A percentile compares a stretch with the other conserved stretches of the same genome.
Evolutionary conservation across 92 coral and sea anemone species (phyloP).

Genomic region (Palythoa grandis): DNA sequence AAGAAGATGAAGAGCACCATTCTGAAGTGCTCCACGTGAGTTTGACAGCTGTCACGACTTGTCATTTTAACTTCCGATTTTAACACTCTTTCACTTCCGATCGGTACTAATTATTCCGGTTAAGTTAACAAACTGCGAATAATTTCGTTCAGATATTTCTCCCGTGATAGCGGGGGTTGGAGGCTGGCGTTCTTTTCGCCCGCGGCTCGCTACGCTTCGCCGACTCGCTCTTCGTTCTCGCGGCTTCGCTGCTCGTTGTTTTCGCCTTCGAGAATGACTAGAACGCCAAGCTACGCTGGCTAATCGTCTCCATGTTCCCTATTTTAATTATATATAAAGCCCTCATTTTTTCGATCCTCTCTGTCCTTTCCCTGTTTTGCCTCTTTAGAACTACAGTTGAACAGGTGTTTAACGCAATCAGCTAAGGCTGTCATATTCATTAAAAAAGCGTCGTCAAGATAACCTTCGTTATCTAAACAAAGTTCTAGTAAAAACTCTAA

Average conservation of each 20-base stretch:
- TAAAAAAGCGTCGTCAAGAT: slow-evolving; percentile 53
- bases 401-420: slow-evolving; percentile 44
- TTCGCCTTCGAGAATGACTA: too few relatives aligned
- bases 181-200: slow-evolving; percentile 13
- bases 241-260: too few relatives aligned
- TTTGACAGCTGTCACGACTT: slow-evolving; percentile 27
- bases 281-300: too few relatives aligned
- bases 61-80: slow-evolving; percentile 27
- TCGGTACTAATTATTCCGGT: slow-evolving; percentile 26
- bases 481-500: too few relatives aligned
- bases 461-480: slow-evolving; percentile 50
- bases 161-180: slow-evolving; percentile 10
- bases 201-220: too few relatives aligned
- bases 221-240: too few relatives aligned
- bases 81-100: slow-evolving; percentile 20
- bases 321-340: slow-evolving; percentile 65
- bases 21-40: not conserved
- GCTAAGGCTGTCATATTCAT: slow-evolving; percentile 65
- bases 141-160: slow-evolving; percentile 30
- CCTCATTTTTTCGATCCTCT: slow-evolving; percentile 52
- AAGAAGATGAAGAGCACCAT: not conserved
- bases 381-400: slow-evolving; percentile 66
- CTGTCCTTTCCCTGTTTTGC: slow-evolving; percentile 42
- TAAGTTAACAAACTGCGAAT: slow-evolving; percentile 16
- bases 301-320: slow-evolving; percentile 44